Evolutionary conservation across 2,113 vertebrate genomes (phyloP), one percentile per base, ranked within the genome.

Genomic region (Microcebus murinus): DNA sequence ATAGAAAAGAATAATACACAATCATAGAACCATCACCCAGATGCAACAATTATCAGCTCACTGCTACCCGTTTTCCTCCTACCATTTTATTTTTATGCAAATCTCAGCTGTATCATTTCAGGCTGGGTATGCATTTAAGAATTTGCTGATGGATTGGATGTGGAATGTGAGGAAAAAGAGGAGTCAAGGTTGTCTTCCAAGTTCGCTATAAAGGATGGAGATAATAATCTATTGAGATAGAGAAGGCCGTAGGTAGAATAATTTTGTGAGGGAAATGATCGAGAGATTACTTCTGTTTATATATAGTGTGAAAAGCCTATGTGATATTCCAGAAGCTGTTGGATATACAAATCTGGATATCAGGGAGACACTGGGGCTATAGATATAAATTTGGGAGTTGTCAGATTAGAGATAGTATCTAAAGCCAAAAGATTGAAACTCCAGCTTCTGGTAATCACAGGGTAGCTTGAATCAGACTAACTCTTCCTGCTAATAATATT

Each of bases 361-460:
- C 29, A 39, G 27, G 25, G 15, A 92, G 48, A 73, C 63, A 59
- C 8, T 63, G 59, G n/a, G 29, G 31, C 31, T 87, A 4, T 50
- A 80, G 71, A 74, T 73, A 59, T 34, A 76, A n/a, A 84, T 45
- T 80, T 67, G 36, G 36, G 42, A 57, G 31, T 84, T 87, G 76
- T 93, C 57, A 79, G 76, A 79, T 91, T 67, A 68, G 15, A 97
- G 31, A 74, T 77, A n/a, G 8, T 76, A 57, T 70, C 70, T 94
- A 52, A 68, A 92, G 27, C 36, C 31, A 39, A 74, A 82, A 70
- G 57, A 48, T 17, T 81, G 65, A 84, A 80, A 9, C 76, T 79
- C 29, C 36, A 87, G 59, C 23, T 61, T 90, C 88, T 95, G 57
- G 52, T 90, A 80, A 84, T 90, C 76, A 77, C 45, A 90, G 39